Conservation (phyloP, 1,140 invertebrate genomes). For the Parapsyche elsis region DNA sequence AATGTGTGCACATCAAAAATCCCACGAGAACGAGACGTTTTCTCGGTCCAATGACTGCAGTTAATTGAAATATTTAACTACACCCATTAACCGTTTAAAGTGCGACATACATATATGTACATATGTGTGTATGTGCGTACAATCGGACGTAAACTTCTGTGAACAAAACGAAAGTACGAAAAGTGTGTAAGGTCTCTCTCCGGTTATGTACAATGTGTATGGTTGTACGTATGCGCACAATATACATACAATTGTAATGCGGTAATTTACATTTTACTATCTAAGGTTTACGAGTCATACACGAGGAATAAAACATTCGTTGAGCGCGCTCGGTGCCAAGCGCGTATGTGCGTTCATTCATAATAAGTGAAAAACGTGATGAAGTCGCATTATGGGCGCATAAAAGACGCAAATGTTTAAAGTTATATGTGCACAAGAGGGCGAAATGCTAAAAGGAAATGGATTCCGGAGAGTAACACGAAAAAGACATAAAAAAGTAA, state of each 20-base stretch:
- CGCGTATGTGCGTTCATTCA: background rate
- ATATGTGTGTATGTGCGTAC: too few relatives aligned
- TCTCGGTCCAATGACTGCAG: background rate
- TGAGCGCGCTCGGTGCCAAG: background rate
- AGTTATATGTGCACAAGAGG: background rate
- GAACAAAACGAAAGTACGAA: too few relatives aligned
- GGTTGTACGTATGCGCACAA: background rate
- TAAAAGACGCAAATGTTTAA: background rate
- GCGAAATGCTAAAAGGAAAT: slow-evolving; percentile 2
- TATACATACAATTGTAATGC: background rate
- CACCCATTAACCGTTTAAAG: too few relatives aligned
- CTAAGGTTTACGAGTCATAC: background rate
- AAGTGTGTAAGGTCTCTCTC: too few relatives aligned
- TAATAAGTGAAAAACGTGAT: slow-evolving; percentile 5
- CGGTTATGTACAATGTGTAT: too few relatives aligned
- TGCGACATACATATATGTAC: too few relatives aligned
- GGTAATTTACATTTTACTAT: background rate
- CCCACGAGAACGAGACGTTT: background rate
- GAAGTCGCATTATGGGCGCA: background rate
- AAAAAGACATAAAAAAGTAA: background rate
- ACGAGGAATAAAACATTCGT: background rate
- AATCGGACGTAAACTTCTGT: too few relatives aligned
- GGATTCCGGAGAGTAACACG: background rate
- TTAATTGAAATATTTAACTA: too few relatives aligned
- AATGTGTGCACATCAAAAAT: background rate